Conservation (phyloP, 2,113 vertebrate species). For the Lophochroa leadbeateri region DNA sequence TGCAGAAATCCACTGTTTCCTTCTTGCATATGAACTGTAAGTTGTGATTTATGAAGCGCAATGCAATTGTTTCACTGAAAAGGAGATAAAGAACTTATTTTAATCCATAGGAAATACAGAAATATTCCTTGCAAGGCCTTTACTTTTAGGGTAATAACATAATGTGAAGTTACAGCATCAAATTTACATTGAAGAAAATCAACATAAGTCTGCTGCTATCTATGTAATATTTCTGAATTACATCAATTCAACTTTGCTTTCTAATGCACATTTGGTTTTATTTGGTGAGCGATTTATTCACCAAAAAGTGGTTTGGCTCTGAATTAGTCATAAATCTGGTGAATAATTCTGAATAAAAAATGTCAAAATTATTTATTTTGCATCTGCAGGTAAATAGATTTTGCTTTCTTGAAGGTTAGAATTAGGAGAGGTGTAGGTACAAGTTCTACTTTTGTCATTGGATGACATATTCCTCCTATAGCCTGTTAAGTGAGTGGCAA, state of each 20-base stretch:
- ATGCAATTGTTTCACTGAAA: neutral
- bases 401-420: neutral
- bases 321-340: neutral
- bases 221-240: neutral
- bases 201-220: neutral
- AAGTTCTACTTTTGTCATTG: neutral
- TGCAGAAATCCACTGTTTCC: neutral
- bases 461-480: accelerated
- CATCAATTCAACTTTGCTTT: neutral
- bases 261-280: neutral
- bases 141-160: neutral
- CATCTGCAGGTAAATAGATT: neutral
- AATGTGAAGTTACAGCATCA: neutral
- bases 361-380: neutral
- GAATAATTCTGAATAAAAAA: neutral
- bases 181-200: neutral
- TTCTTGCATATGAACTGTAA: neutral
- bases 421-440: neutral
- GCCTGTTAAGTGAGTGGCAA: neutral
- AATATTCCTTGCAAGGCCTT: neutral
- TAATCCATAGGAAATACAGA: neutral
- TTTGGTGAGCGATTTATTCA: neutral
- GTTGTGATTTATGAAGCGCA: neutral
- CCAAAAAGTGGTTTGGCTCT: neutral
- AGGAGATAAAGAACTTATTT: neutral